Evolutionary conservation across 1,140 invertebrate genomes (phyloP).

Genomic region (Ladona fulva): DNA sequence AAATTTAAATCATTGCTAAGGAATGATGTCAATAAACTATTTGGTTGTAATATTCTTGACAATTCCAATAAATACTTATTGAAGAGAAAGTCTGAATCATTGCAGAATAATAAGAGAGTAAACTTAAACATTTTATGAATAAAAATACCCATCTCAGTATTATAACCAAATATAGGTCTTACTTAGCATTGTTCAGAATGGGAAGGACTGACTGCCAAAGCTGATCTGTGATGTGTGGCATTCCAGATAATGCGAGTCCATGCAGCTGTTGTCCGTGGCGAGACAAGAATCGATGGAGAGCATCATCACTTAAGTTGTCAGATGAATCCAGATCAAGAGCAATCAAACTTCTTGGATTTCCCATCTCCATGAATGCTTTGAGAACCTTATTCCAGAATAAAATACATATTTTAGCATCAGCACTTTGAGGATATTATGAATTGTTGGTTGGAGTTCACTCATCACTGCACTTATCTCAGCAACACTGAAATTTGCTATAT

Average conservation of each 20-base stretch:
- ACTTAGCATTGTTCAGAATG: conserved; percentile 84
- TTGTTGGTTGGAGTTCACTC: conserved; percentile 13
- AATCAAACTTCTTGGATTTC: conserved; percentile 74
- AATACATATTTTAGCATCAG: conserved; percentile 14
- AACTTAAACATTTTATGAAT: no score
- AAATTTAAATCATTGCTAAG: no score
- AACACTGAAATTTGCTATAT: neutral
- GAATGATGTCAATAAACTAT: no score
- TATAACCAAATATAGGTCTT: conserved; percentile 27
- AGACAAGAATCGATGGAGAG: conserved; percentile 81
- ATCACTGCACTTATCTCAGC: neutral
- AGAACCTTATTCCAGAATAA: conserved; percentile 48
- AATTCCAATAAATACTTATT: no score
- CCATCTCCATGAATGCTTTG: conserved; percentile 79
- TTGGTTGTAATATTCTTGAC: no score
- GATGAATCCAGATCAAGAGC: conserved; percentile 90
- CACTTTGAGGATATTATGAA: neutral
- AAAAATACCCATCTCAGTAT: no score
- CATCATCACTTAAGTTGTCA: conserved; percentile 90
- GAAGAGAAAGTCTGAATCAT: no score
- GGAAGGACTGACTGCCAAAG: conserved; percentile 90
- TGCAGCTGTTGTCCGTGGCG: conserved; percentile 78
- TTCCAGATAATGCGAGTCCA: conserved; percentile 84
- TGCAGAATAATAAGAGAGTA: no score
- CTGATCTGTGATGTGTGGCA: conserved; percentile 95